A percentile compares a stretch with the other conserved stretches of the same genome.
These are phyloP conservation scores for Lasioglossum albipes DNA, from an alignment of 1,140 invertebrate genomes.

Conservation along the genomic window DNA sequence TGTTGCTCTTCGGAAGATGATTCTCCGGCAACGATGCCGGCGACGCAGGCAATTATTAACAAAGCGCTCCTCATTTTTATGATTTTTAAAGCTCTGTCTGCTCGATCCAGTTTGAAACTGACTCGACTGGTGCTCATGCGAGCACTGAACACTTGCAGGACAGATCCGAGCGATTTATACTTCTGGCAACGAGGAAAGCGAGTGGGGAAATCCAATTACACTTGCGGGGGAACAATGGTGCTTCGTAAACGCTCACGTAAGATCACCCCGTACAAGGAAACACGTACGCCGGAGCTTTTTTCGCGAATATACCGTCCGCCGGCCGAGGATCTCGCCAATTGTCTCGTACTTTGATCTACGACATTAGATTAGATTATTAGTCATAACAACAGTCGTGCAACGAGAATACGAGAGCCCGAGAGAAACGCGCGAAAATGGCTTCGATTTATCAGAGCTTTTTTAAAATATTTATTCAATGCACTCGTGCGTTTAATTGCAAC, in stretches of 20 bases:
- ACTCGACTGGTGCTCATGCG: not conserved
- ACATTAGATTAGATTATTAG: not conserved
- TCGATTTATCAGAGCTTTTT: no score
- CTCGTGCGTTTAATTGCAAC: no score
- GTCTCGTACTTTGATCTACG: not conserved
- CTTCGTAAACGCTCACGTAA: not conserved
- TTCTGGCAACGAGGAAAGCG: constrained; percentile 8
- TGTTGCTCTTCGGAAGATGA: not conserved
- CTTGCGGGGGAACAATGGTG: not conserved
- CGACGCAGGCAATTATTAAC: not conserved
- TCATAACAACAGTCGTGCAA: no score
- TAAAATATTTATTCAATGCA: no score
- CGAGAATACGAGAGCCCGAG: no score
- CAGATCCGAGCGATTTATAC: constrained; percentile 23
- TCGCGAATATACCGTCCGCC: not conserved
- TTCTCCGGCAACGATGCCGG: not conserved
- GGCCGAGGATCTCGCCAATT: not conserved
- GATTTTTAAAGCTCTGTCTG: no score
- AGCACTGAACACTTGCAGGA: not conserved
- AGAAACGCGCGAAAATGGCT: no score
- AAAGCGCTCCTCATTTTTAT: not conserved
- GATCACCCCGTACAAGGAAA: not conserved
- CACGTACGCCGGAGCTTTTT: not conserved
- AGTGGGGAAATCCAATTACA: constrained; percentile 28
- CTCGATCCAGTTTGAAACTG: not conserved